Evolutionary conservation across 2,888 invertebrate species (phyloP).

Genomic region (Ptilodon capucinus): DNA sequence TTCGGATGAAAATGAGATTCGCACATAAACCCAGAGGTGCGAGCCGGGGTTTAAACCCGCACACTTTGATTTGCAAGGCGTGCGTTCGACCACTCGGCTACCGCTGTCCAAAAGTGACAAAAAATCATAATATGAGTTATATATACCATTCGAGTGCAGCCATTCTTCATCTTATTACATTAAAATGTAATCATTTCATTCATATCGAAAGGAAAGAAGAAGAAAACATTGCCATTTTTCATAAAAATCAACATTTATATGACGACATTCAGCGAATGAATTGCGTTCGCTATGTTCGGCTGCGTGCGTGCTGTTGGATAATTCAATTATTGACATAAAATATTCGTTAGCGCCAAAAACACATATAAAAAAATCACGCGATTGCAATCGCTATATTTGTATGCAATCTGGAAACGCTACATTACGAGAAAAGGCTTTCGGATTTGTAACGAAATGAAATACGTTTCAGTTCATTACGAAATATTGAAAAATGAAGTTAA

Average conservation of each 20-base stretch:
- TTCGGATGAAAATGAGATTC: no score
- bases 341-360: neutral
- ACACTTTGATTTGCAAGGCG: no score
- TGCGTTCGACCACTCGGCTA: no score
- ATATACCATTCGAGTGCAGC: no score
- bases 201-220: neutral
- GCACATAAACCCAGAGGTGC: no score
- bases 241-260: neutral
- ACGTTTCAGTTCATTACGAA: neutral
- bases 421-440: neutral
- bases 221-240: neutral
- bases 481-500: no score
- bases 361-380: neutral
- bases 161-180: no score
- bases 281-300: neutral
- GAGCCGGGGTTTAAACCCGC: no score
- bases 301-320: neutral
- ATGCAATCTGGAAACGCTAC: neutral
- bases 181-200: no score
- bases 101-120: no score
- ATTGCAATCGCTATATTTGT: neutral
- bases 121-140: no score
- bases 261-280: neutral
- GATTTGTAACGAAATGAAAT: neutral
- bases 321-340: neutral